Evolutionary conservation across 2,888 invertebrate species (phyloP).

Genomic region (Tortricodes alternella): DNA sequence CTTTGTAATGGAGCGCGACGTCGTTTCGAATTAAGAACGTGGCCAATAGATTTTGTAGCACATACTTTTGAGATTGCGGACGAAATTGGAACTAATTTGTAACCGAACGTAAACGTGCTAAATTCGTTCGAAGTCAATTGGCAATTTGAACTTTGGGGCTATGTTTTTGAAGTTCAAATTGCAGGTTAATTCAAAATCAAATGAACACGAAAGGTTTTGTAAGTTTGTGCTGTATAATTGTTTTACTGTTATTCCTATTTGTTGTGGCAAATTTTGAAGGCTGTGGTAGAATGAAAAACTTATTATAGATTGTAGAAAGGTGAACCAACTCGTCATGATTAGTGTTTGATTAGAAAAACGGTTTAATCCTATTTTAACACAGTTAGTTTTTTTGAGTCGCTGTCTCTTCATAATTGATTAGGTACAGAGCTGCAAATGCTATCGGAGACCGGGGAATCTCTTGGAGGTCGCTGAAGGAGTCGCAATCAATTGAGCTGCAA

Average conservation of each 20-base stretch:
- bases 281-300: background rate
- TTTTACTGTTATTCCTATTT: slow-evolving; percentile 20
- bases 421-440: too few relatives aligned
- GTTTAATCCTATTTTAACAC: background rate
- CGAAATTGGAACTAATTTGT: background rate
- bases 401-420: too few relatives aligned
- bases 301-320: slow-evolving; percentile 3
- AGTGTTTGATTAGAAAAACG: background rate
- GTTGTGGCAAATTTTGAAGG: slow-evolving; percentile 1
- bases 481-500: too few relatives aligned
- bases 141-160: background rate
- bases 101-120: background rate
- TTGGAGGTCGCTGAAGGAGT: too few relatives aligned
- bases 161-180: background rate
- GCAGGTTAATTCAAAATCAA: background rate
- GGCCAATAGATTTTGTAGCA: slow-evolving; percentile 15
- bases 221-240: background rate
- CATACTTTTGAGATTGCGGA: background rate
- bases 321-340: background rate
- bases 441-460: too few relatives aligned
- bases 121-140: background rate
- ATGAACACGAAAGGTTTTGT: background rate
- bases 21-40: slow-evolving; percentile 23
- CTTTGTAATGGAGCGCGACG: slow-evolving; percentile 28
- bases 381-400: too few relatives aligned